A percentile compares a stretch with the other conserved stretches of the same genome.
Conservation (phyloP, 2,797 vertebrate genomes). For the Sebastes taczanowskii region DNA sequence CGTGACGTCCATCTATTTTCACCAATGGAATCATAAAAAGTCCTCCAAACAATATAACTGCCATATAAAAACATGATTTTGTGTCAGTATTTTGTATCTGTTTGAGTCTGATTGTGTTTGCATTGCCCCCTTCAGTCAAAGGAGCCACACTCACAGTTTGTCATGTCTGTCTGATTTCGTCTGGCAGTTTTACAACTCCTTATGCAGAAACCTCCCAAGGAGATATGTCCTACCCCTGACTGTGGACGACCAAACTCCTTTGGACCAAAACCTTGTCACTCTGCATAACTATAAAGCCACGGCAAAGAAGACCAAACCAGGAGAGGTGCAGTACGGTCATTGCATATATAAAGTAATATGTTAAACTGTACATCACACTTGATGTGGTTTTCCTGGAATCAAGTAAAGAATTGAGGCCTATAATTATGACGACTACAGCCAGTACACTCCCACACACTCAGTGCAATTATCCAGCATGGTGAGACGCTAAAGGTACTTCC, state of each 20-base stretch:
- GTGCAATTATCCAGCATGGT: constrained; percentile 55
- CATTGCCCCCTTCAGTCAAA: constrained; percentile 25
- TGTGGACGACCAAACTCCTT: constrained; percentile 73
- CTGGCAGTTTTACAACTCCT: constrained; percentile 83
- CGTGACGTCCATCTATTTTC: background rate
- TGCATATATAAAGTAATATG: background rate
- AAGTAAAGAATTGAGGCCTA: constrained; percentile 31
- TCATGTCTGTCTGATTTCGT: constrained; percentile 37
- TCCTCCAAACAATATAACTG: background rate
- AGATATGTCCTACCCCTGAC: constrained; percentile 90
- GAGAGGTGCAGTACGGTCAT: constrained; percentile 79
- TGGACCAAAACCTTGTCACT: constrained; percentile 84
- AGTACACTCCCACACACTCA: constrained; percentile 46
- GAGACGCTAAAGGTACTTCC: constrained; percentile 46
- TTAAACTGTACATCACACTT: constrained; percentile 9
- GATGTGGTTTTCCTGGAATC: constrained; percentile 6
- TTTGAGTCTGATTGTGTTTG: constrained; percentile 16
- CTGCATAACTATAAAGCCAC: constrained; percentile 82
- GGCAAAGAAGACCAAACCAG: constrained; percentile 81
- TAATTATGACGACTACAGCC: constrained; percentile 54
- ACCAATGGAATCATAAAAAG: background rate
- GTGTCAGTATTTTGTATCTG: background rate
- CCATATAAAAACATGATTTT: background rate
- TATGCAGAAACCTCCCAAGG: constrained; percentile 85
- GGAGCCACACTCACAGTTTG: background rate